Base-by-base conservation (phyloP, 2,113 vertebrate genomes). In the Nothobranchius furzeri region DNA sequence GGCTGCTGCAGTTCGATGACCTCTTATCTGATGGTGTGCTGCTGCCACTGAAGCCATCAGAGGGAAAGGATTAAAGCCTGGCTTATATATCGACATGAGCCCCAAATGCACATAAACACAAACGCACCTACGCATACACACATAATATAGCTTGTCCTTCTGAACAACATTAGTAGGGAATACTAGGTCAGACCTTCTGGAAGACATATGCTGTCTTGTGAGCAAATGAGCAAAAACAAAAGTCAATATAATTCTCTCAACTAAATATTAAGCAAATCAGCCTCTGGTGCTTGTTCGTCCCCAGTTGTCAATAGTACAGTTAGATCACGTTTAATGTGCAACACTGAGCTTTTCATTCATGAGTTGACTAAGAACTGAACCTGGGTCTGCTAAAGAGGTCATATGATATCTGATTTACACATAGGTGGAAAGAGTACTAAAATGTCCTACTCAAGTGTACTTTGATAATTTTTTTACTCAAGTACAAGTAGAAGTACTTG, bases 41-140 rank as follows among this genome's bases (percentile, higher is more conserved):
- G 87, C 88, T 91, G 91, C 90, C 92, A 90, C 84, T 89, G 89
- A 86, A 92, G 89, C 88, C 88, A 89, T 91, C 92, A 92, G 87
- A 90, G 86, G 91, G 90, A 90, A 92, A 90, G 88, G 90, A 92
- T 93, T 92, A 92, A 20, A 87, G 88, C 83, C 75, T 30, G 82
- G 85, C 78, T 88, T 79, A 85, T 81, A 87, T 90, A 92, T 93
- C 87, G 85, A 92, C 91, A 88, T 87, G 81, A 85, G 87, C 88
- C 85, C 87, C 89, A 86, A 88, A 88, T 84, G 75, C 60, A 82
- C 68, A 76, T 61, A 68, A 79, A 87, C 70, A 87, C 65, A 77
- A 63, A 53, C 64, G 61, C 54, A 60, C 50, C 30, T 14, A 60
- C 68, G 80, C 43, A 70, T 46, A 37, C n/a, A 66, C 37, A 61